phyloP scores from a whole-genome alignment of 2,888 invertebrate species.

The Nineta flava region DNA sequence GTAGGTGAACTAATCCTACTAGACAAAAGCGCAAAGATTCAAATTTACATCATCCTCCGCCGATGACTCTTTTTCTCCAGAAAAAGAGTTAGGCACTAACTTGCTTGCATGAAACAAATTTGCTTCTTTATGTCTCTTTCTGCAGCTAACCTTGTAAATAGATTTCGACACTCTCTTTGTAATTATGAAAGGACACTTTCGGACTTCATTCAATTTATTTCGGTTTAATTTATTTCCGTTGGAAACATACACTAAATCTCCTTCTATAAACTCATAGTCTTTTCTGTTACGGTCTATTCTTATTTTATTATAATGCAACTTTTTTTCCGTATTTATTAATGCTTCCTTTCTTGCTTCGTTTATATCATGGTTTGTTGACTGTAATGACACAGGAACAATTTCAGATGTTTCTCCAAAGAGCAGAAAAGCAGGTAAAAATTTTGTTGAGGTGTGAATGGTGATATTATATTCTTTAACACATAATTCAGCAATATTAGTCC shows the following conservation, averaged over 20 bases:
- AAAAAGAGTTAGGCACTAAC: constrained; percentile 9
- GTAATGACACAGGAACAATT: not conserved
- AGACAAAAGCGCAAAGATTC: constrained; percentile 10
- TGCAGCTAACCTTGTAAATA: constrained; percentile 13
- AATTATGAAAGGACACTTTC: constrained; percentile 16
- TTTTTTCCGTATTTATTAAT: not conserved
- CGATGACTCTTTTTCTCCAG: too few species aligned
- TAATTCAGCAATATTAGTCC: not conserved
- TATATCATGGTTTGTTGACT: not conserved
- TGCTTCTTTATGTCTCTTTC: constrained; percentile 15
- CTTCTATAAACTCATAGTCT: constrained; percentile 15
- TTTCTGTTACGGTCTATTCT: constrained; percentile 15
- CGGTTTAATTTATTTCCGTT: constrained; percentile 18
- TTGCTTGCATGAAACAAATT: constrained; percentile 16
- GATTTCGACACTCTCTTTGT: constrained; percentile 14
- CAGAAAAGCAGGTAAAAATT: not conserved
- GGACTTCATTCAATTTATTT: constrained; percentile 17
- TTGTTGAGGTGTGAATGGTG: not conserved
- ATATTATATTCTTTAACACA: not conserved
- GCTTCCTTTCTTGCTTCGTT: not conserved
- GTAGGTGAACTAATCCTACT: too few species aligned
- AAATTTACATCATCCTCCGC: not conserved
- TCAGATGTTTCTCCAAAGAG: not conserved
- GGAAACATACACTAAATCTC: constrained; percentile 17
- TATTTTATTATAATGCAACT: constrained; percentile 9